These are phyloP conservation scores for Erythrolamprus reginae DNA, from an alignment of 2,113 vertebrate species.

Conservation along the genomic window DNA sequence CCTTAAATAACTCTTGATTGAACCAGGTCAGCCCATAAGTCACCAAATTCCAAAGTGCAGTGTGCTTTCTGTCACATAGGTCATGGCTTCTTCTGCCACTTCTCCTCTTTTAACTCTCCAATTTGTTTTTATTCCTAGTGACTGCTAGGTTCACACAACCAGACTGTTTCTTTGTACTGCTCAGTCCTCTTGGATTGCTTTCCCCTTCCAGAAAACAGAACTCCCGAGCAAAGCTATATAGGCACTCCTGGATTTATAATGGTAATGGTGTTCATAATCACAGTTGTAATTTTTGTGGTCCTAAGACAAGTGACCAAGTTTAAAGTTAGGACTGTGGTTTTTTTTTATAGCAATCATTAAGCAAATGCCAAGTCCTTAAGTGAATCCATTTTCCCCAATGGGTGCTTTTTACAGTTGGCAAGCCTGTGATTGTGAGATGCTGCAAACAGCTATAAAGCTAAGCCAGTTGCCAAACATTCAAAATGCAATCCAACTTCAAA, in stretches of 20 bases:
- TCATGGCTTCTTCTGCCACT: not conserved
- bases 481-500: not conserved
- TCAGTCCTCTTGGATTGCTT: not conserved
- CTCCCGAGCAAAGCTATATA: not conserved
- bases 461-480: not conserved
- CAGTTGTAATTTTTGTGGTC: not conserved
- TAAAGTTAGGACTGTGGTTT: not conserved
- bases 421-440: not conserved
- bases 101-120: not conserved
- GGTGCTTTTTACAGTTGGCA: not conserved
- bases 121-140: not conserved
- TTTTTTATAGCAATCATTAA: not conserved
- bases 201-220: not conserved
- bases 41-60: not conserved
- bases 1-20: not conserved
- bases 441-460: not conserved
- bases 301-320: not conserved
- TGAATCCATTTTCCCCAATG: not conserved
- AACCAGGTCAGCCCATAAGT: not conserved
- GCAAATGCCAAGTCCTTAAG: not conserved
- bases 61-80: not conserved
- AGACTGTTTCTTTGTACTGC: not conserved
- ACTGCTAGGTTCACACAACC: not conserved
- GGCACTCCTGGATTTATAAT: not conserved
- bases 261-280: not conserved